Evolutionary conservation across 2,113 vertebrate genomes (phyloP).

Genomic region (Grammomys surdaster): DNA sequence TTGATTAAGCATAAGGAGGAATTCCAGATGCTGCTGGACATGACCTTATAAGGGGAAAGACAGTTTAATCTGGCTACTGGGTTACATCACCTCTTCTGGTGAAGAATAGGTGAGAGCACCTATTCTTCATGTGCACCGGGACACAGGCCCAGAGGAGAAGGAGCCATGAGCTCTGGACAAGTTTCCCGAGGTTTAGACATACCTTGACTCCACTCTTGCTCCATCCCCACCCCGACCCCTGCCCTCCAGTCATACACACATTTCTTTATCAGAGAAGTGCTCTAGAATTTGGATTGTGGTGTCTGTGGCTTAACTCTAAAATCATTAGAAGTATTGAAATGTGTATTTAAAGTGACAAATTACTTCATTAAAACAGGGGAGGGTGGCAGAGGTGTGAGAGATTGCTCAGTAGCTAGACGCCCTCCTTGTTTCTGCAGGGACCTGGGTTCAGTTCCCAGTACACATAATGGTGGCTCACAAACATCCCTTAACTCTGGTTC

Average conservation of each 20-base stretch:
- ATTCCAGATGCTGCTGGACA: too few species aligned
- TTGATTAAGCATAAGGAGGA: too few species aligned
- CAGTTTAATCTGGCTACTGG: too few species aligned
- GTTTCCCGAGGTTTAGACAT: too few species aligned
- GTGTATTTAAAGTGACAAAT: background rate
- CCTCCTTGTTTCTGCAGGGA: background rate
- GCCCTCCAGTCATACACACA: background rate
- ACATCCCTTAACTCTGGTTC: background rate
- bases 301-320: background rate
- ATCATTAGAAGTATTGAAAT: background rate
- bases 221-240: too few species aligned
- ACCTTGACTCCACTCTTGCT: too few species aligned
- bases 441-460: background rate
- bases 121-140: too few species aligned
- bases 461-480: background rate
- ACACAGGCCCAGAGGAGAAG: too few species aligned
- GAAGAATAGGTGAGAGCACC: too few species aligned
- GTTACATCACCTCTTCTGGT: too few species aligned
- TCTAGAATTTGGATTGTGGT: constrained; percentile 7
- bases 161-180: too few species aligned
- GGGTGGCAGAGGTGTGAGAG: background rate
- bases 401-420: background rate
- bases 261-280: background rate
- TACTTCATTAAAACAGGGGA: background rate
- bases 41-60: too few species aligned